Evolutionary conservation across 1,140 invertebrate genomes (phyloP), one percentile per base, ranked within the genome.

Genomic region (Eriocheir sinensis): DNA sequence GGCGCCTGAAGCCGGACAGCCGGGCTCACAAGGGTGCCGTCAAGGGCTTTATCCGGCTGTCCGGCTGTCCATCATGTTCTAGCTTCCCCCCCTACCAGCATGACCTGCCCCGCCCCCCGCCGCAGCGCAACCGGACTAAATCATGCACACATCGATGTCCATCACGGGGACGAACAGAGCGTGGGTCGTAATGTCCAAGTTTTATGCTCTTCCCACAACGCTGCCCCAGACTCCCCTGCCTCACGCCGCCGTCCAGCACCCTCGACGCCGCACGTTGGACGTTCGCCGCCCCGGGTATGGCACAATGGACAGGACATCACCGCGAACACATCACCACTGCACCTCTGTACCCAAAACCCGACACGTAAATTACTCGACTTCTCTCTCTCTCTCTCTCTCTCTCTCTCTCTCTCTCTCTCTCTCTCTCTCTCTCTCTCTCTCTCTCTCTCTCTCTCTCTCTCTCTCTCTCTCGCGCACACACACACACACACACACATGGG

Each of bases 351-450:
- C 12, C 27, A 72, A n/a, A 72, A n/a, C 60, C 27, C n/a, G 2
- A n/a, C 21, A 72, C 60, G 21, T 72, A 8, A 6, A n/a, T 8
- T 72, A 72, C 81, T 81, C 79, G 3, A 4, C 32, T 34, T 81
- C 79, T 81, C 79, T 81, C 79, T 81, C 79, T 81, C 79, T 81
- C 79, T 81, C 79, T 81, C 79, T 81, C 32, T 81, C 79, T 81
- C 79, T 81, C 44, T 81, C 79, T 81, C 79, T 81, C 79, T 81
- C 79, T 81, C 79, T 81, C 79, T 81, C 79, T 81, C 79, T 81
- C 79, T 81, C 79, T 81, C 79, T 81, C 79, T 81, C 79, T 81
- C 79, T 81, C 79, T 81, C 79, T 81, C 79, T 81, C 79, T 81
- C 79, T 81, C 79, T 81, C 79, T 81, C 79, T 81, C 79, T 81